A percentile compares a stretch with the other conserved stretches of the same genome.
Conservation (phyloP, 2,888 invertebrate genomes). For the Malthinus seriepunctatus region DNA sequence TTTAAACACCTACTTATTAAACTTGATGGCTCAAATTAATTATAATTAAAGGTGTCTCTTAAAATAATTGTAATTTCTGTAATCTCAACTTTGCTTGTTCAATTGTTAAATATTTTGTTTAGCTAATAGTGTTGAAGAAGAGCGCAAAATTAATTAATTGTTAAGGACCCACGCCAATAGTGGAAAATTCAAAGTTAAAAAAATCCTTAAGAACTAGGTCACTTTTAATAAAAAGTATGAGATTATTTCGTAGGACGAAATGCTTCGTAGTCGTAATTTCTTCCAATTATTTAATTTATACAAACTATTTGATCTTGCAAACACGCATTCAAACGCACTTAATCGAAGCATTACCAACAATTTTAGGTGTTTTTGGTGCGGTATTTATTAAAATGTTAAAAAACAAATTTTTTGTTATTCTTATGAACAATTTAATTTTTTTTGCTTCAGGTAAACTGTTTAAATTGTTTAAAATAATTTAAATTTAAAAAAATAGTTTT, state of each 20-base stretch:
- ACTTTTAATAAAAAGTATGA: conserved; percentile 6
- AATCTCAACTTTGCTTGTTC: not conserved
- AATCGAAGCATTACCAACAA: not conserved
- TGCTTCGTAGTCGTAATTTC: conserved; percentile 4
- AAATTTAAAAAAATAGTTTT: conserved; percentile 3
- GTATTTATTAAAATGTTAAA: conserved; percentile 6
- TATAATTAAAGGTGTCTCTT: too few species aligned
- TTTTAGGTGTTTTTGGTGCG: not conserved
- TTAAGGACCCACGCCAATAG: too few species aligned
- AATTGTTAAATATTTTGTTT: too few species aligned
- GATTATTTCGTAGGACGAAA: conserved; percentile 7
- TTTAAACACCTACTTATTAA: too few species aligned
- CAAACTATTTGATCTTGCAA: conserved; percentile 5
- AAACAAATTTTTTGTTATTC: not conserved
- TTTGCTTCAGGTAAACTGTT: not conserved
- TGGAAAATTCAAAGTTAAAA: not conserved
- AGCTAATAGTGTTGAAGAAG: too few species aligned
- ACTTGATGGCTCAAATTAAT: too few species aligned
- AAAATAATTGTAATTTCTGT: not conserved
- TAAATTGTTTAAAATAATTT: not conserved
- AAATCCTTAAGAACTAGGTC: conserved; percentile 6
- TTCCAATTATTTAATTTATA: conserved; percentile 6
- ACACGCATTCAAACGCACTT: conserved; percentile 4
- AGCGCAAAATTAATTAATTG: too few species aligned
- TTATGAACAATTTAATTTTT: conserved; percentile 1